phyloP scores from a whole-genome alignment of 2,888 invertebrate species.

The Cheilosia scutellata region DNA sequence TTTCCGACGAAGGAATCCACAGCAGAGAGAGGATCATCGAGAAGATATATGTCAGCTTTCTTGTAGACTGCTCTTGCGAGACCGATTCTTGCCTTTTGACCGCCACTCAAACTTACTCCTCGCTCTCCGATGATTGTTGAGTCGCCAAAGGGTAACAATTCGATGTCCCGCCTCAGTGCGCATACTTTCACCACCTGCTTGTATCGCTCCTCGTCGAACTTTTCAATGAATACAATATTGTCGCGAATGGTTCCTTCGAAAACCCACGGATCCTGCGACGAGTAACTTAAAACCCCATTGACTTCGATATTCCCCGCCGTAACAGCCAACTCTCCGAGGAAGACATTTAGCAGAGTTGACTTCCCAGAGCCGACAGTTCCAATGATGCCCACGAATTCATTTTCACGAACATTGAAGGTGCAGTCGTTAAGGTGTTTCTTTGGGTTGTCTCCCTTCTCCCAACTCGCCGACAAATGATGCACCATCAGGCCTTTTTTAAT shows the following conservation, averaged over 20 bases:
- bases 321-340: slow-evolving; percentile 88
- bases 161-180: slow-evolving; percentile 86
- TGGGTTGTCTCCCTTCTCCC: slow-evolving; percentile 55
- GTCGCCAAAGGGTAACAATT: slow-evolving; percentile 85
- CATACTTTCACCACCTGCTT: slow-evolving; percentile 85
- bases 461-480: slow-evolving; percentile 53
- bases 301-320: slow-evolving; percentile 85
- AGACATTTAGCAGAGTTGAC: slow-evolving; percentile 88
- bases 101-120: slow-evolving; percentile 88
- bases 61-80: slow-evolving; percentile 89
- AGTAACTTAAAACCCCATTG: slow-evolving; percentile 88
- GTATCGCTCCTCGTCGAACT: slow-evolving; percentile 85
- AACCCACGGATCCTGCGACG: slow-evolving; percentile 92
- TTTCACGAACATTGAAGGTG: slow-evolving; percentile 81
- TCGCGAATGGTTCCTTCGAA: slow-evolving; percentile 91
- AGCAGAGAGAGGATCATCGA: slow-evolving; percentile 90
- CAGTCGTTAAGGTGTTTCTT: slow-evolving; percentile 79
- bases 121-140: slow-evolving; percentile 86
- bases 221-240: slow-evolving; percentile 93
- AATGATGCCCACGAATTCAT: slow-evolving; percentile 84
- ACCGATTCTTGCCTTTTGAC: slow-evolving; percentile 89
- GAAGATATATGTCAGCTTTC: slow-evolving; percentile 88
- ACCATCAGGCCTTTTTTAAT: slow-evolving; percentile 52
- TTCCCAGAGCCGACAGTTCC: slow-evolving; percentile 90
- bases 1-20: slow-evolving; percentile 90